phyloP scores from a whole-genome alignment of 2,797 vertebrate species.

The Rhinella marina region DNA sequence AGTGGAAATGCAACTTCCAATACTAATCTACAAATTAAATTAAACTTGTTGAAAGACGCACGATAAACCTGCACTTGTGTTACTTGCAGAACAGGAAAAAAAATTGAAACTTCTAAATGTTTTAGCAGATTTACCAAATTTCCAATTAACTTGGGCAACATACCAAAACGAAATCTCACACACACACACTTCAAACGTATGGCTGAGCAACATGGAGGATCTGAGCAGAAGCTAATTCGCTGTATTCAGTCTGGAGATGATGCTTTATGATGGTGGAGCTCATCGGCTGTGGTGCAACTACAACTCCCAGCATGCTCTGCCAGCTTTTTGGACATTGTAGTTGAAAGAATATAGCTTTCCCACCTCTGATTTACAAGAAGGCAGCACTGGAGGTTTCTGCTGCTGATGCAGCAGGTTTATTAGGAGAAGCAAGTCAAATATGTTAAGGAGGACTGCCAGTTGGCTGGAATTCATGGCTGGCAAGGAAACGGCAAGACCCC shows the following conservation, averaged over 20 bases:
- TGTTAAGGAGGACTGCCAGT: slow-evolving; percentile 76
- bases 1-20: slow-evolving; percentile 86
- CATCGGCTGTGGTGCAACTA: not conserved
- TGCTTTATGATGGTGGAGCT: not conserved
- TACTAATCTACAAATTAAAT: slow-evolving; percentile 83
- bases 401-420: slow-evolving; percentile 38
- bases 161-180: slow-evolving; percentile 65
- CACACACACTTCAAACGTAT: slow-evolving; percentile 21
- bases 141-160: slow-evolving; percentile 79
- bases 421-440: slow-evolving; percentile 69
- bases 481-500: slow-evolving; percentile 63
- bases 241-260: not conserved
- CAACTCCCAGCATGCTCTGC: not conserved
- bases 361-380: not conserved
- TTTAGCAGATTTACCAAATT: slow-evolving; percentile 85
- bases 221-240: slow-evolving; percentile 11
- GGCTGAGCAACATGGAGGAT: slow-evolving; percentile 26
- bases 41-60: slow-evolving; percentile 85
- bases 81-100: slow-evolving; percentile 72
- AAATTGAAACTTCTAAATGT: slow-evolving; percentile 81
- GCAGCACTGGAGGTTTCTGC: slow-evolving; percentile 44
- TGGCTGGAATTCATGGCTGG: slow-evolving; percentile 71
- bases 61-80: slow-evolving; percentile 78
- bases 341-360: not conserved
- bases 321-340: not conserved